These are phyloP conservation scores for Sinelater perroti DNA, from an alignment of 2,888 invertebrate species.

Conservation along the genomic window DNA sequence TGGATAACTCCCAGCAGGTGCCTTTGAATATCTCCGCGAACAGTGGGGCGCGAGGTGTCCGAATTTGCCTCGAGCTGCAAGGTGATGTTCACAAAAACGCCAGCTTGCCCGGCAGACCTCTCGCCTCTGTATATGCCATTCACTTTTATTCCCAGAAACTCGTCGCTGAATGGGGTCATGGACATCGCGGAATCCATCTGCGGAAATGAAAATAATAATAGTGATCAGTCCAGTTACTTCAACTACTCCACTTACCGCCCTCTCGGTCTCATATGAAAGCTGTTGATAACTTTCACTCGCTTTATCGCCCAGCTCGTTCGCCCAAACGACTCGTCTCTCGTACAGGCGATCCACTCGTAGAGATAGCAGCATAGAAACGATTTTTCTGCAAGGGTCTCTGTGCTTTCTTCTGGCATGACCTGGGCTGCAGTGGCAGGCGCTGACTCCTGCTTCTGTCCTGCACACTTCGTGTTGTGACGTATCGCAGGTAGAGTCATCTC, in stretches of 20 bases:
- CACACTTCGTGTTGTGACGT: constrained; percentile 88
- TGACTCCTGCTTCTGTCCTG: constrained; percentile 85
- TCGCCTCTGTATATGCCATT: constrained; percentile 82
- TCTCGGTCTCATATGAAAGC: constrained; percentile 84
- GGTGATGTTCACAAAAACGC: constrained; percentile 87
- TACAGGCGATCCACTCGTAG: constrained; percentile 85
- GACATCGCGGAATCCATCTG: constrained; percentile 92
- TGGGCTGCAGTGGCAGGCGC: constrained; percentile 87
- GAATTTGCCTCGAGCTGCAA: constrained; percentile 80
- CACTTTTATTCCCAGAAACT: constrained; percentile 82
- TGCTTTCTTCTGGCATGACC: constrained; percentile 77
- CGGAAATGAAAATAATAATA: constrained; percentile 35
- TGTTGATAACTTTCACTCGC: constrained; percentile 84
- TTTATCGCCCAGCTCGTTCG: constrained; percentile 74
- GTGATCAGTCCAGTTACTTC: background rate
- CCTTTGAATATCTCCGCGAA: constrained; percentile 81
- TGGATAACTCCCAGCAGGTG: constrained; percentile 86
- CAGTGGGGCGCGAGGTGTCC: constrained; percentile 72
- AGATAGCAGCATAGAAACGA: constrained; percentile 81
- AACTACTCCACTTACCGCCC: constrained; percentile 86
- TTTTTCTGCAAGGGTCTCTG: constrained; percentile 79
- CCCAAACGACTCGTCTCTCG: constrained; percentile 82
- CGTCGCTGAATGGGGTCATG: constrained; percentile 90
- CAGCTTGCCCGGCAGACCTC: constrained; percentile 71
- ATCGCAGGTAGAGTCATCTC: constrained; percentile 91